Percentiles rank a stretch among this genome's conserved stretches.
These are phyloP conservation scores for Drosophila tanythrix DNA, from an alignment of 2,888 invertebrate genomes.

Conservation along the genomic window DNA sequence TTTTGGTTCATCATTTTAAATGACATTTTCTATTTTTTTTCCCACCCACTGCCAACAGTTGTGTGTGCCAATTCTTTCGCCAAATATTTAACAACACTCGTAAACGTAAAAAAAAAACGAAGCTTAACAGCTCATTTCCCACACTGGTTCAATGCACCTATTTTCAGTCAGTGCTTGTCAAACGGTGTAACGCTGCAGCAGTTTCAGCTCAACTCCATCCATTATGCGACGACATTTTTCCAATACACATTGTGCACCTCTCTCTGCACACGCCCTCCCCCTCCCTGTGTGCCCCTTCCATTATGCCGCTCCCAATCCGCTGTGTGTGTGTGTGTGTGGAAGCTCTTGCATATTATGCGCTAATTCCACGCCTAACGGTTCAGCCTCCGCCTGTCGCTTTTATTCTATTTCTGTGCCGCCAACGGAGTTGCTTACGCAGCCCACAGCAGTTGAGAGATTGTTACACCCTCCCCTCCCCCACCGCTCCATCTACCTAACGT, in stretches of 20 bases:
- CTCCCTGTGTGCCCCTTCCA: background rate
- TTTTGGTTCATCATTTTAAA: background rate
- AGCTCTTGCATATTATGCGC: conserved; percentile 69
- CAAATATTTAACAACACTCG: conserved; percentile 60
- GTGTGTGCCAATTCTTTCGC: conserved; percentile 48
- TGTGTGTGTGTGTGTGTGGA: conserved; percentile 23
- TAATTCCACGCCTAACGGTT: conserved; percentile 75
- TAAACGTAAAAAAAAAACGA: background rate
- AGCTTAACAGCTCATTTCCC: conserved; percentile 24
- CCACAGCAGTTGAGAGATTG: conserved; percentile 7
- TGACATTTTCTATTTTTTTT: background rate
- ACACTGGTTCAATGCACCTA: conserved; percentile 65
- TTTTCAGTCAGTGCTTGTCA: conserved; percentile 35
- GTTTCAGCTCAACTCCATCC: conserved; percentile 27
- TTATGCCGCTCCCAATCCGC: conserved; percentile 54
- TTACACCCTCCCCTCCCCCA: background rate
- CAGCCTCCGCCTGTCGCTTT: conserved; percentile 76
- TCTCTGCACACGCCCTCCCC: background rate
- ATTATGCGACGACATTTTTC: conserved; percentile 50
- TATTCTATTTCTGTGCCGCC: conserved; percentile 78
- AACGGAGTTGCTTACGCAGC: conserved; percentile 43
- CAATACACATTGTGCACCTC: conserved; percentile 36
- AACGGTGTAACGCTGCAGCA: conserved; percentile 51
- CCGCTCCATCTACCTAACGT: conserved; percentile 11
- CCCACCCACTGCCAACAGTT: background rate